These are phyloP conservation scores for Hippoglossus stenolepis DNA, from an alignment of 2,113 vertebrate genomes.

Conservation along the genomic window DNA sequence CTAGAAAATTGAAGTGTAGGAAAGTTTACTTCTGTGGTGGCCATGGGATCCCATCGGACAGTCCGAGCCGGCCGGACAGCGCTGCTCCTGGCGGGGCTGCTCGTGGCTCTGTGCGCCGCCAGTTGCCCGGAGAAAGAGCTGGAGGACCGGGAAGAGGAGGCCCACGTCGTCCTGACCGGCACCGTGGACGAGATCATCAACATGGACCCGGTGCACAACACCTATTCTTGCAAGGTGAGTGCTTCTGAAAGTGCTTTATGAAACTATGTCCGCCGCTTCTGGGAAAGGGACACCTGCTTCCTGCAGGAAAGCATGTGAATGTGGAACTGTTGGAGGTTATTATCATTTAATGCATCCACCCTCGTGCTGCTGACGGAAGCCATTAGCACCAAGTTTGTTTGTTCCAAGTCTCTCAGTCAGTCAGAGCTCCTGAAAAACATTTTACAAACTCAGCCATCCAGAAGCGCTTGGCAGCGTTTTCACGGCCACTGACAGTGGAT, in stretches of 20 bases:
- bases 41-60: constrained; percentile 73
- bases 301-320: neutral
- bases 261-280: neutral
- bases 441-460: constrained; percentile 51
- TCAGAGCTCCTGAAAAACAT: constrained; percentile 24
- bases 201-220: constrained; percentile 96
- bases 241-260: neutral
- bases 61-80: constrained; percentile 65
- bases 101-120: constrained; percentile 75
- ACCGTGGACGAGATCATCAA: constrained; percentile 98
- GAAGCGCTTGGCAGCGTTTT: constrained; percentile 29
- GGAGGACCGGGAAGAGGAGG: constrained; percentile 91
- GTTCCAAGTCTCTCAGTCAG: constrained; percentile 5
- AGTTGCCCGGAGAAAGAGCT: constrained; percentile 90
- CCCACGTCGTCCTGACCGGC: constrained; percentile 94
- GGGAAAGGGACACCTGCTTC: constrained; percentile 57
- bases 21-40: constrained; percentile 62
- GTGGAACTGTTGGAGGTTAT: neutral
- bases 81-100: constrained; percentile 72
- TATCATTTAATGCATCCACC: neutral
- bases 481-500: constrained; percentile 37
- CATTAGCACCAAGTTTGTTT: constrained; percentile 17
- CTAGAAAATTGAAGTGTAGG: neutral
- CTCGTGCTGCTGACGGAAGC: constrained; percentile 14
- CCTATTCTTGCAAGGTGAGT: constrained; percentile 97